Base-by-base conservation (phyloP, 1,140 invertebrate genomes). In the Megalopta genalis region DNA sequence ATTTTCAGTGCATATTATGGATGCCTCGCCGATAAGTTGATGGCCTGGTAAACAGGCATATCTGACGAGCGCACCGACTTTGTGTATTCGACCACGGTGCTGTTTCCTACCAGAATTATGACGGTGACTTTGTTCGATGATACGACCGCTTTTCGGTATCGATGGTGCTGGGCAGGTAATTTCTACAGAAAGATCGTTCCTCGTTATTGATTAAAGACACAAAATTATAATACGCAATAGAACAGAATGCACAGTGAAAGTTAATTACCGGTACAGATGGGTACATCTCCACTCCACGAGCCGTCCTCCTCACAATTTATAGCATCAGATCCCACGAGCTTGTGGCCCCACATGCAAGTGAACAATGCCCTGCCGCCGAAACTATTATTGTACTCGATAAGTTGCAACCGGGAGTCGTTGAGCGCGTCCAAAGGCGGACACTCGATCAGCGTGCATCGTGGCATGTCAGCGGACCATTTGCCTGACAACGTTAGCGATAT, bases 1-100 rank as follows among this genome's bases (percentile, higher is more conserved):
- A 83, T 95, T 96, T 91, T 97, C 97, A 23, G 95, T 97, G 91
- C 97, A 98, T 25, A 97, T 96, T 78, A 97, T 96, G 39, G 96
- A 96, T 0, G 95, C 94, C 90, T 97, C 96, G 3, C 97, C 97
- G 57, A 96, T 93, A 4, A 98, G 92, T 77, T 95, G 94, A 90
- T 96, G 96, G 1, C 95, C 82, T 93, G 95, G 87, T 93, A 94
- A 87, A 88, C 97, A 98, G 46, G 95, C 94, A 89, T 97, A 97
- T 87, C 96, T 96, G 64, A 98, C 95, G 27, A 97, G 92, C 70
- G 96, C 95, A 3, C 97, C 97, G 0, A 96, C 96, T 71, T 95
- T 95, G 85, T 96, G 95, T 39, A 91, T 86, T 14, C 93, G 90
- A 2, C 65, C 69, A 7, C 75, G 86, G 67, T 81, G 80, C 42